Base-by-base conservation (phyloP, 2,888 invertebrate genomes). In the Tiliacea citrago region DNA sequence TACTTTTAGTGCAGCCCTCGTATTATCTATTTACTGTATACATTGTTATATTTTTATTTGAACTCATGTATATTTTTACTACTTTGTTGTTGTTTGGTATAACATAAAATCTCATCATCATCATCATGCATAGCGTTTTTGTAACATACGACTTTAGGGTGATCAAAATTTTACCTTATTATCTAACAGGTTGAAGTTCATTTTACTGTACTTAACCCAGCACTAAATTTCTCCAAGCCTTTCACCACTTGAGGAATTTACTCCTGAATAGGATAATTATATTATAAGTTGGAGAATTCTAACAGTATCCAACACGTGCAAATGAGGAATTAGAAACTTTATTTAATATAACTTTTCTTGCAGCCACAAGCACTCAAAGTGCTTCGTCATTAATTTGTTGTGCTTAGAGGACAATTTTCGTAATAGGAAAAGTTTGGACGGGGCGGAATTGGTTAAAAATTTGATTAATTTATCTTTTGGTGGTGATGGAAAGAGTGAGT, bases 391-490 rank as follows among this genome's bases (percentile, higher is more conserved):
- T 88, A 79, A 88, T 87, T 84, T 84, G 70, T 74, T 47, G 77
- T 75, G 74, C 76, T 82, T 68, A 72, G 42, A 66, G 65, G 83
- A 86, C 83, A 84, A 75, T 78, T 82, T 79, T 74, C 77, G 79
- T 87, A 84, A 87, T 87, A 80, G 85, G 81, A 83, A 88, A 87
- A 88, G 85, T 87, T 86, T 67, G n/a, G 70, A 42, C 10, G 57
- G 39, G 61, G 29, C 75, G 63, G 49, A 79, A 79, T 75, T 70
- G 68, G 57, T 83, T 79, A 72, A 85, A 86, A 77, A 75, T 67
- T 76, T 74, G 67, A 74, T 80, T 77, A 65, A 75, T 85, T 81
- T 79, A 75, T 83, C 79, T 81, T 77, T 69, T 51, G 58, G 61
- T 66, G 53, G 69, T 65, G 24, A 63, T 47, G 24, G 16, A 42